Conservation (phyloP, 2,113 vertebrate genomes). For the pig (Sus scrofa) region DNA sequence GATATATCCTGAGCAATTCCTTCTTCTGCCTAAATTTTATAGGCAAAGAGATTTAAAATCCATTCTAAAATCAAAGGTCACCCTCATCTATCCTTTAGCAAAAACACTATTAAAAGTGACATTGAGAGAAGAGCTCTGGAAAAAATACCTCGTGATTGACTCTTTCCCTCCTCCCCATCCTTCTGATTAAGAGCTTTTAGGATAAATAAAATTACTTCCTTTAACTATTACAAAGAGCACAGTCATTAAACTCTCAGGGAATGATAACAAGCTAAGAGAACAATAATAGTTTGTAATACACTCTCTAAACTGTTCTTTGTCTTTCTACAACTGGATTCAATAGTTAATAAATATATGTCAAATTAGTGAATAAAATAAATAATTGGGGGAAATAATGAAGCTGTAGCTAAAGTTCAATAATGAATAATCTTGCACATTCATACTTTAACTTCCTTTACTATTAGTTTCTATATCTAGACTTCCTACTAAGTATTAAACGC, state of each 20-base stretch:
- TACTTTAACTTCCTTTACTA: neutral
- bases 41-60: neutral
- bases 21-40: neutral
- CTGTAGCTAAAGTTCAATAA: neutral
- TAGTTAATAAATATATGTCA: neutral
- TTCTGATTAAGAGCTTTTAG: neutral
- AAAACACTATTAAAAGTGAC: neutral
- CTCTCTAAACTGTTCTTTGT: neutral
- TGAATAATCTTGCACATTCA: neutral
- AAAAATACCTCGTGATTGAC: neutral
- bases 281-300: neutral
- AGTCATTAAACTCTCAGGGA: neutral
- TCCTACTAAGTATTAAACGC: neutral
- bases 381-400: neutral
- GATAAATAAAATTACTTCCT: slow-evolving; percentile 27
- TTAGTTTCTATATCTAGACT: neutral
- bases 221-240: slow-evolving; percentile 3
- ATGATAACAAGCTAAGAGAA: neutral
- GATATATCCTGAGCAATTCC: accelerated
- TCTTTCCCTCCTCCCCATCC: neutral
- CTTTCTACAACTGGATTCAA: neutral
- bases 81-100: neutral
- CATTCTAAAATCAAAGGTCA: neutral
- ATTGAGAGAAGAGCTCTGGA: neutral
- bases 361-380: slow-evolving; percentile 24